A percentile compares a stretch with the other conserved stretches of the same genome.
Evolutionary conservation across 2,113 vertebrate species (phyloP).

Genomic region (Accipiter virgatus): DNA sequence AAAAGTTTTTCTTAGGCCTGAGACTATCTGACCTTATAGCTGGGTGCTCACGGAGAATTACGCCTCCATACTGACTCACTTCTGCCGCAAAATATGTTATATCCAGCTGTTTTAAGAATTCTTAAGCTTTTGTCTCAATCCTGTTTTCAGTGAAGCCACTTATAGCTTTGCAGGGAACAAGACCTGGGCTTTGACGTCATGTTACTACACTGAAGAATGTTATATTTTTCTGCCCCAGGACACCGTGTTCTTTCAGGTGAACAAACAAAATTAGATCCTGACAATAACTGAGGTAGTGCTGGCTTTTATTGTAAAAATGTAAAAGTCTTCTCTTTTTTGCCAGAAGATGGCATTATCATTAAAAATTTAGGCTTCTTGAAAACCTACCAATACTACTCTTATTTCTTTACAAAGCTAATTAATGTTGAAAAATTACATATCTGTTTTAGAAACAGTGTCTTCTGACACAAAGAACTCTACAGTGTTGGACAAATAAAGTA

Average conservation of each 20-base stretch:
- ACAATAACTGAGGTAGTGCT: neutral
- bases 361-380: neutral
- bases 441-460: neutral
- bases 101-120: neutral
- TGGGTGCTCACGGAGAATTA: neutral
- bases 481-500: neutral
- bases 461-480: neutral
- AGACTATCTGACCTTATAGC: neutral
- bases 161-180: neutral
- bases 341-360: conserved; percentile 51
- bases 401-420: neutral
- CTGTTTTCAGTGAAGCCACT: neutral
- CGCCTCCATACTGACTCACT: neutral
- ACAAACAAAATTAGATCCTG: neutral
- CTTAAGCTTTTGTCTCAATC: neutral
- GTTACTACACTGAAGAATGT: neutral
- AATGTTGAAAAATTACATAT: neutral
- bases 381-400: neutral
- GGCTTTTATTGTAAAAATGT: neutral
- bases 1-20: neutral
- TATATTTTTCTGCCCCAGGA: neutral
- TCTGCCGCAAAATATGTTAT: neutral
- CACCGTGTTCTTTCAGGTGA: neutral
- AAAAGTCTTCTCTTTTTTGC: neutral
- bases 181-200: neutral